Percentiles rank a stretch among this genome's conserved stretches.
Conservation (phyloP, 2,888 invertebrate species). For the Venusia cambrica region DNA sequence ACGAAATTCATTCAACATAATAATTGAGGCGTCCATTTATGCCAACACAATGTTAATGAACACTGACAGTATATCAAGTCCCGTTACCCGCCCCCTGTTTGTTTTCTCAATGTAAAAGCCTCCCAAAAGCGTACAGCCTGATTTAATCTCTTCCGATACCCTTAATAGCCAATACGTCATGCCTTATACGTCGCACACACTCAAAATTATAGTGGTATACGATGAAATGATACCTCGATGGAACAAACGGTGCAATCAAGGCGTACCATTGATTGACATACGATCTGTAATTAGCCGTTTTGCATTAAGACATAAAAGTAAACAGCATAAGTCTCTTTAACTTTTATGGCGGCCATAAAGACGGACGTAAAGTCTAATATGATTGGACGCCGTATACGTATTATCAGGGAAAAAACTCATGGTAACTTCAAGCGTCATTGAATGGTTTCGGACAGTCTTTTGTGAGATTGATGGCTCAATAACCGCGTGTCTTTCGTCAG, state of each 20-base stretch:
- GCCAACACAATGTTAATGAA: slow-evolving; percentile 11
- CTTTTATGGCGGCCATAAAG: slow-evolving; percentile 41
- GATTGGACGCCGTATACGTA: slow-evolving; percentile 36
- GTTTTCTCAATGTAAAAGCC: slow-evolving; percentile 47
- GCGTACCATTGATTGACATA: slow-evolving; percentile 29
- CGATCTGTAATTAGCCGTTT: slow-evolving; percentile 40
- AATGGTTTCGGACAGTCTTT: slow-evolving; percentile 22
- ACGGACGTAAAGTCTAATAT: slow-evolving; percentile 54
- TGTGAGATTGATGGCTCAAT: slow-evolving; percentile 29
- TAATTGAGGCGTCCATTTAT: slow-evolving; percentile 6
- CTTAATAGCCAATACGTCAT: slow-evolving; percentile 42
- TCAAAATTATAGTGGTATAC: slow-evolving; percentile 18
- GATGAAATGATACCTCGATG: slow-evolving; percentile 16
- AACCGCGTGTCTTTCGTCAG: slow-evolving; percentile 20
- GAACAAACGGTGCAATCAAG: slow-evolving; percentile 18
- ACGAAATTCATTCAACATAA: too few relatives aligned
- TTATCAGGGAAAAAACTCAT: slow-evolving; percentile 29
- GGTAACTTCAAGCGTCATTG: slow-evolving; percentile 20
- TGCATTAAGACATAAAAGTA: slow-evolving; percentile 62
- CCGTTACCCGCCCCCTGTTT: slow-evolving; percentile 45
- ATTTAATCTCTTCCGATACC: slow-evolving; percentile 58
- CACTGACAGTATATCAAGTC: slow-evolving; percentile 15
- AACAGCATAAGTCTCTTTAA: slow-evolving; percentile 41
- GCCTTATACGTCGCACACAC: slow-evolving; percentile 50
- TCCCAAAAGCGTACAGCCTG: slow-evolving; percentile 39